These are phyloP conservation scores for Pseudorhombus dupliciocellatus DNA, from an alignment of 2,113 vertebrate genomes.

Conservation along the genomic window DNA sequence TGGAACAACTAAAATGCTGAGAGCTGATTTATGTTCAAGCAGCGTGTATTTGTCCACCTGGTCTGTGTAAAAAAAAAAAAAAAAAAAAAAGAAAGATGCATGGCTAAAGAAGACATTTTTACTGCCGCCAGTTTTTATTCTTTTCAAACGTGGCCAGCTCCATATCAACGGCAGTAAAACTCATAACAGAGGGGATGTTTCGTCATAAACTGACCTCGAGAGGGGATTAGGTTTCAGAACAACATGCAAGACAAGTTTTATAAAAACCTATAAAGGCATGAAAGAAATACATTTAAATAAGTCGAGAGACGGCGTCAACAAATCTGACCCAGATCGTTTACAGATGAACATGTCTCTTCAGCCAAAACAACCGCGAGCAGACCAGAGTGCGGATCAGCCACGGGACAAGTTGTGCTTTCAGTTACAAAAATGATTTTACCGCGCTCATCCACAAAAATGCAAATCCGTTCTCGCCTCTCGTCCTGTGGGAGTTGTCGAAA, in stretches of 20 bases:
- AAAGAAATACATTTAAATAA: not conserved
- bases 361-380: not conserved
- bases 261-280: not conserved
- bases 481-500: conserved; percentile 3
- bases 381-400: not conserved
- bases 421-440: conserved; percentile 14
- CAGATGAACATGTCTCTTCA: not conserved
- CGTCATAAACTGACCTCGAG: conserved; percentile 5
- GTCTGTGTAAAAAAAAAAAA: conserved; percentile 24
- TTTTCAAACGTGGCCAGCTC: conserved; percentile 44
- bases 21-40: conserved; percentile 47
- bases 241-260: not conserved
- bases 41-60: conserved; percentile 47
- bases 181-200: not conserved
- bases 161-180: conserved; percentile 30
- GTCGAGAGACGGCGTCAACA: not conserved
- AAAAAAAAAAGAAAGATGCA: conserved; percentile 8
- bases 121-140: conserved; percentile 18
- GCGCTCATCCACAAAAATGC: not conserved
- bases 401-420: conserved; percentile 12
- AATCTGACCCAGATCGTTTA: too few relatives aligned
- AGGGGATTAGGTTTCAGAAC: not conserved
- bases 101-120: conserved; percentile 45
- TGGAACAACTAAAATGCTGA: conserved; percentile 44
- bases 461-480: not conserved